Evolutionary conservation across 2,113 vertebrate species (phyloP).

Genomic region (Alligator mississippiensis): DNA sequence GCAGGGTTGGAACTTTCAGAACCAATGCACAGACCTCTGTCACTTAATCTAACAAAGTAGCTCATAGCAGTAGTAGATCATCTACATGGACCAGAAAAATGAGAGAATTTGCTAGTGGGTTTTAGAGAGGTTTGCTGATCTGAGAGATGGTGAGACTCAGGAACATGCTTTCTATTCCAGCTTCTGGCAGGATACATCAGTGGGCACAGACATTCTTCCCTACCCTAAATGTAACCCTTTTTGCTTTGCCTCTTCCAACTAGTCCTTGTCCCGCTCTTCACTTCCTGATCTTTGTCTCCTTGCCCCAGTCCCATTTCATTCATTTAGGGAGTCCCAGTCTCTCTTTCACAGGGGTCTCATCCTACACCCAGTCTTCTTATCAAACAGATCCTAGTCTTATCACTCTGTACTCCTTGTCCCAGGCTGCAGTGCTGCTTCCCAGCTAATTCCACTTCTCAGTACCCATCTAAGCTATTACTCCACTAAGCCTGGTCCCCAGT

Average conservation of each 20-base stretch:
- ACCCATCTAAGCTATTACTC: too few relatives aligned
- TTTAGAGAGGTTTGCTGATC: slow-evolving; percentile 34
- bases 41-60: not conserved
- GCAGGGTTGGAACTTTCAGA: not conserved
- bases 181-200: not conserved
- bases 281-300: too few relatives aligned
- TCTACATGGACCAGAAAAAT: not conserved
- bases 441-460: not conserved
- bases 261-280: too few relatives aligned
- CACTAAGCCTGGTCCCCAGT: not conserved
- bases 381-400: not conserved
- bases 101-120: not conserved
- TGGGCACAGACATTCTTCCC: not conserved
- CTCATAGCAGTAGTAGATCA: not conserved
- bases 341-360: not conserved
- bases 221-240: not conserved
- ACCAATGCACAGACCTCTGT: not conserved
- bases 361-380: not conserved
- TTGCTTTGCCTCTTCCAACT: too few relatives aligned
- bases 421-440: not conserved
- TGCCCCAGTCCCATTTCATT: not conserved
- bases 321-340: not conserved
- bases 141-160: slow-evolving; percentile 5
- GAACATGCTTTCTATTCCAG: not conserved
- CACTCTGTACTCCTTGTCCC: not conserved